Base-by-base conservation (phyloP, 2,113 vertebrate species). In the Piaya cayana region DNA sequence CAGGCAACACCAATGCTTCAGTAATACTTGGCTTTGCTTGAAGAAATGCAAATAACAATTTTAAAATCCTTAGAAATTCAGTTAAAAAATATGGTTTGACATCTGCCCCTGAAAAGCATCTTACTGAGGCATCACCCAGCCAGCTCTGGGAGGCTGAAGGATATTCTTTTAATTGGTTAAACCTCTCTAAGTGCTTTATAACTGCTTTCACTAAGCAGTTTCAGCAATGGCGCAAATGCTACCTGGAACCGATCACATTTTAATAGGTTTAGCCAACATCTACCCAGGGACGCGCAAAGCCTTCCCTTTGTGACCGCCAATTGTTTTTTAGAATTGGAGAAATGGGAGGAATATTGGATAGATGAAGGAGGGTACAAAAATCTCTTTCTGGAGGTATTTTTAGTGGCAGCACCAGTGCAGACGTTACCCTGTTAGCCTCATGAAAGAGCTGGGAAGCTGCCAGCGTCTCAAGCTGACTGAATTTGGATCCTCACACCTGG, bases 191-290 rank as follows among this genome's bases (percentile, higher is more conserved):
- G 59, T 82, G 65, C 67, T 80, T 82, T 72, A 18, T 60, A 90
- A 96, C 78, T 94, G 63, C 88, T 88, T 82, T 90, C 67, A 52
- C 64, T 90, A 90, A 96, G 82, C 88, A 81, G 88, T 92, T 90
- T 55, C 79, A 47, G 45, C 30, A 58, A 37, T 1, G 23, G 55
- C 90, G 92, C n/a, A 80, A 76, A 62, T 0, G 7, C 45, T 86
- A 95, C 95, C 90, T 93, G 82, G 71, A 65, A 37, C 25, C 11
- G 63, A 86, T 95, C 53, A 45, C 45, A 34, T n/a, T 88, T 90
- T 70, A 86, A 93, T 52, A 55, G 88, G 76, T 82, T 94, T 30
- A 90, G 47, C 75, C 71, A 27, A 34, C 0, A 1, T 86, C 82
- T 79, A 39, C 7, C 56, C 62, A 36, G 93, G 67, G 80, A 86